Base-by-base conservation (phyloP, 2,888 invertebrate species). In the Lycaena phlaeas region DNA sequence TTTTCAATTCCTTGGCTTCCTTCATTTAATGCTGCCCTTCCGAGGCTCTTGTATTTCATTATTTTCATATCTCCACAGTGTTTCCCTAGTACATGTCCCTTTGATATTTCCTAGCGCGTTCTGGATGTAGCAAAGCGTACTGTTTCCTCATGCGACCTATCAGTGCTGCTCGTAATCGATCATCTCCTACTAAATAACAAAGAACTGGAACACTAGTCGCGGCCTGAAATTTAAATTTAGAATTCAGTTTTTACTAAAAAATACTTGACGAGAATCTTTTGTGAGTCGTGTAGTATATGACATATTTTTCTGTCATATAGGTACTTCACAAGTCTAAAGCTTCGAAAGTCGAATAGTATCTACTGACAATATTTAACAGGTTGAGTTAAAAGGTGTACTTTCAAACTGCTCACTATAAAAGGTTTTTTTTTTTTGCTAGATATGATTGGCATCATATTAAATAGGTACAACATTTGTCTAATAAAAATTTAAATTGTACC, bases 151-250 rank as follows among this genome's bases (percentile, higher is more conserved):
- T 73, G 18, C 85, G 72, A n/a, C 86, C 86, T 17, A 86, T 58
- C 18, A 86, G 58, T 9, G 86, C 85, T 18, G 85, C 84, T 9
- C 86, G 68, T 2, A 86, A 60, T 27, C 85, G 62, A 42, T 82
- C 77, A 40, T 86, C 85, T 11, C 66, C 68, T 3, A 71, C 66
- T 40, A 86, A 57, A 55, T 77, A 87, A 51, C 79, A 78, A 10
- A 86, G 54, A 31, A 86, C 78, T 27, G 86, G 86, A 38, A 86
- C 57, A 48, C 82, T 71, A 6, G 86, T 79, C 14, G 85, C 81
- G 36, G 84, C 85, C 86, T 87, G 56, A 29, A 67, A 67, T 18
- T 5, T 9, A 22, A 22, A 22, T 7, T 9, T 7, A 22, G 2
- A 22, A 22, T 3, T 22, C 2, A 22, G 9, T 5, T 22, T 2